Base-by-base conservation (phyloP, 2,888 invertebrate genomes). In the Sisyra terminalis region DNA sequence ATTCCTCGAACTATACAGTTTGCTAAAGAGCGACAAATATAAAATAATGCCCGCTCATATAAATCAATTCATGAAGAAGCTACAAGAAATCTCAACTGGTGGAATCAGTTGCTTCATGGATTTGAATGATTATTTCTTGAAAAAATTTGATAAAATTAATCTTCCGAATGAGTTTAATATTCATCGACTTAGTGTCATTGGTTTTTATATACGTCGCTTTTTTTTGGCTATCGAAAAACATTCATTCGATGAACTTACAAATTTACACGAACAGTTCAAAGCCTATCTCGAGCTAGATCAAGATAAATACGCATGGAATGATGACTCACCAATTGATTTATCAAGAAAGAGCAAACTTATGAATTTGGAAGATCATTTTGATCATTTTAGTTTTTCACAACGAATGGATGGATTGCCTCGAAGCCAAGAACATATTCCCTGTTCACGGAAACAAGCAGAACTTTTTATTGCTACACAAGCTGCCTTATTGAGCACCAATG, bases 381-480 rank as follows among this genome's bases (percentile, higher is more conserved):
- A 6, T 11, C 18, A 42, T 4, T 10, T 31, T 13, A 34, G 29
- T 44, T 7, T 42, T 29, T 24, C 24, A 24, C 24, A 34, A 34
- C 14, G 15, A 7, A 34, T 13, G 13, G 15, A 34, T 34, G 34
- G 13, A 14, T 11, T 15, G 11, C 9, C 18, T 8, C 16, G 64
- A 49, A 61, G 55, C 50, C 67, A 66, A 47, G 69, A 72, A 49
- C 70, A 75, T 51, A 73, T 76, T 49, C 75, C 77, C 45, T 87
- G 86, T 86, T 87, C 88, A 1, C 75, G 81, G 47, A 78, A 84
- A 52, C 90, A 92, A 63, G 89, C 90, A 0, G 90, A 92, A 59
- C 65, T 87, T 39, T 86, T 90, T 55, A 81, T 90, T 44, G 81
- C 87, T 1, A 84, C 87, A 52, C 90, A 92, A 63, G 85, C 85